phyloP scores from a whole-genome alignment of 2,113 vertebrate species.

The Mirza zaza region DNA sequence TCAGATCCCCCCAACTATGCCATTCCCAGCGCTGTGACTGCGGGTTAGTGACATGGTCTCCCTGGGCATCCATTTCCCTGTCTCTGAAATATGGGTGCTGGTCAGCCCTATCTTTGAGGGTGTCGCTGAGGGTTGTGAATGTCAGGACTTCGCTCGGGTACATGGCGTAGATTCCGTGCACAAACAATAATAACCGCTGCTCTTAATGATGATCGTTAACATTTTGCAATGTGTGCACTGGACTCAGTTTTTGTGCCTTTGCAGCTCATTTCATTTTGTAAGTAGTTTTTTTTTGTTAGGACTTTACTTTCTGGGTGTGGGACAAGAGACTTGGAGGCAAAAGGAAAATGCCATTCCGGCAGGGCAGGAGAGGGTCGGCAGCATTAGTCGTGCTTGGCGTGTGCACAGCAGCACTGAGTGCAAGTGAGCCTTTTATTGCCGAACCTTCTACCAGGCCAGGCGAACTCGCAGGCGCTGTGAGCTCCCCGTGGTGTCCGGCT shows the following conservation, averaged over 20 bases:
- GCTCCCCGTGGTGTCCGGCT: not conserved
- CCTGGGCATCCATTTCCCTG: not conserved
- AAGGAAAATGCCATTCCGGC: not conserved
- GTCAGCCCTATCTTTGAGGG: not conserved
- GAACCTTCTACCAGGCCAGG: not conserved
- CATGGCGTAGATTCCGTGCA: not conserved
- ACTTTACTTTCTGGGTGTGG: not conserved
- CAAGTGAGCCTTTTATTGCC: not conserved
- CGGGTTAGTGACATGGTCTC: not conserved
- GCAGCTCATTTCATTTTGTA: not conserved
- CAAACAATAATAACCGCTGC: not conserved
- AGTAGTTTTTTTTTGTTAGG: not conserved
- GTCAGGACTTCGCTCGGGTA: not conserved
- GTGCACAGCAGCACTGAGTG: fast-evolving
- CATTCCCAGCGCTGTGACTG: not conserved
- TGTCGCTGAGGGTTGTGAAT: not conserved
- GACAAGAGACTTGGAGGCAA: not conserved
- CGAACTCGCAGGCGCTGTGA: not conserved
- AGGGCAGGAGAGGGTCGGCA: not conserved
- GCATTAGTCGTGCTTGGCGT: not conserved
- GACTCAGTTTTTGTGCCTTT: not conserved
- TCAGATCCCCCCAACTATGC: not conserved
- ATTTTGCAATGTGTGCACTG: not conserved
- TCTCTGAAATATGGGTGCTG: not conserved
- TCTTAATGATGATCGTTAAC: fast-evolving